Evolutionary conservation across 2,888 invertebrate genomes (phyloP).

Genomic region (Andrena minutula): DNA sequence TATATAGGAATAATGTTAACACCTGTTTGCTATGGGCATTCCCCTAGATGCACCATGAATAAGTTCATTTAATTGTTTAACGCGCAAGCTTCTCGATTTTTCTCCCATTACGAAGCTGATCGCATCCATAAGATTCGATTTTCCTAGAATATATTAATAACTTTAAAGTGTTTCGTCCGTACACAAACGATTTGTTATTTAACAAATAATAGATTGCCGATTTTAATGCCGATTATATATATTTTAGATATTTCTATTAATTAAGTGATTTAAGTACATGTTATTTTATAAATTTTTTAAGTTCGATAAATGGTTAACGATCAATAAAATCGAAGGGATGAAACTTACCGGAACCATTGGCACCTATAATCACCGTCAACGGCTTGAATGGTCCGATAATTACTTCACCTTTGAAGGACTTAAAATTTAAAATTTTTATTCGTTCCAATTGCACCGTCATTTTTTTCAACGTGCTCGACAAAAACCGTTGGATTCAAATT

Average conservation of each 20-base stretch:
- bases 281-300: no score
- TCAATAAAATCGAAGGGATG: background rate
- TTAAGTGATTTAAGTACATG: background rate
- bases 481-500: background rate
- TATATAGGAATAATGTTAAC: background rate
- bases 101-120: constrained; percentile 99
- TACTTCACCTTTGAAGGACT: background rate
- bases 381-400: background rate
- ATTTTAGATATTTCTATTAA: background rate
- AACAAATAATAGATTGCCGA: background rate
- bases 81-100: constrained; percentile 95
- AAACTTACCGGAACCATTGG: constrained; percentile 41
- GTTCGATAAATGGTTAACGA: background rate
- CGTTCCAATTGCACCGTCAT: constrained; percentile 89
- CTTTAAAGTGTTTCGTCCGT: background rate
- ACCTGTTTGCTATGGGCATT: background rate
- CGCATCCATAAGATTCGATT: constrained; percentile 99
- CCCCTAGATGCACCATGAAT: background rate
- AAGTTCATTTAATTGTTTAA: constrained; percentile 91
- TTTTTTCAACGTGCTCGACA: constrained; percentile 1
- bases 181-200: background rate
- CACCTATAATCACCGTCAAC: background rate
- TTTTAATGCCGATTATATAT: background rate
- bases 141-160: constrained; percentile 87
- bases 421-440: constrained; percentile 4